phyloP scores from a whole-genome alignment of 2,888 invertebrate genomes.

The Cheilosia vernalis region DNA sequence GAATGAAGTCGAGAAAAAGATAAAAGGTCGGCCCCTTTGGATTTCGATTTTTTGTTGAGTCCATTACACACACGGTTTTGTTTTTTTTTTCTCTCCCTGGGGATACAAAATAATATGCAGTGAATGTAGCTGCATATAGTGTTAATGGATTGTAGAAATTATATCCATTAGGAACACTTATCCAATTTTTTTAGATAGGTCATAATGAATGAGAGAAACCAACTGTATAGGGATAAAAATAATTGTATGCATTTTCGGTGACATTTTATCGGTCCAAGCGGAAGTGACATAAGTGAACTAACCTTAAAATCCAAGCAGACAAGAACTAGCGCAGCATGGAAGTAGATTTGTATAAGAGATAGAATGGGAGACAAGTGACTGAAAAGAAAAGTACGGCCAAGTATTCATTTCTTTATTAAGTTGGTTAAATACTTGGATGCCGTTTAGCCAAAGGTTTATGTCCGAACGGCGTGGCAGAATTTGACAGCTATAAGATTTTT shows the following conservation, averaged over 20 bases:
- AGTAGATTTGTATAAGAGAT: too few relatives aligned
- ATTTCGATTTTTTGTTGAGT: background rate
- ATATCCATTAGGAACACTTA: slow-evolving; percentile 54
- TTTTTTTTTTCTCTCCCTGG: slow-evolving; percentile 10
- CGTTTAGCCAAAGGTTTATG: too few relatives aligned
- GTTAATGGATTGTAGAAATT: slow-evolving; percentile 63
- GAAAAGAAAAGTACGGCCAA: too few relatives aligned
- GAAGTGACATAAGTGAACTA: background rate
- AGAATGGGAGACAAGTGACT: too few relatives aligned
- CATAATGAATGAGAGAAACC: background rate
- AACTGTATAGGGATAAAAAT: background rate
- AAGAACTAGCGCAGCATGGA: background rate
- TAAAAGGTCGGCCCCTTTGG: slow-evolving; percentile 50
- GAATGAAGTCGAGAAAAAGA: slow-evolving; percentile 46
- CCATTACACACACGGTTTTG: background rate
- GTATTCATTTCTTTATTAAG: too few relatives aligned
- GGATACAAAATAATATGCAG: slow-evolving; percentile 54
- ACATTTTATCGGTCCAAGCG: slow-evolving; percentile 5
- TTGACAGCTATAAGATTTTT: too few relatives aligned
- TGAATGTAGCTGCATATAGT: slow-evolving; percentile 25
- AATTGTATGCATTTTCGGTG: background rate
- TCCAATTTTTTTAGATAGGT: background rate
- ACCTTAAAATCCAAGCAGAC: background rate
- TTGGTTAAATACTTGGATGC: too few relatives aligned
- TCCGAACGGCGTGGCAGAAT: too few relatives aligned